Evolutionary conservation across 2,797 vertebrate genomes (phyloP).

Genomic region (Peromyscus melanophrys): DNA sequence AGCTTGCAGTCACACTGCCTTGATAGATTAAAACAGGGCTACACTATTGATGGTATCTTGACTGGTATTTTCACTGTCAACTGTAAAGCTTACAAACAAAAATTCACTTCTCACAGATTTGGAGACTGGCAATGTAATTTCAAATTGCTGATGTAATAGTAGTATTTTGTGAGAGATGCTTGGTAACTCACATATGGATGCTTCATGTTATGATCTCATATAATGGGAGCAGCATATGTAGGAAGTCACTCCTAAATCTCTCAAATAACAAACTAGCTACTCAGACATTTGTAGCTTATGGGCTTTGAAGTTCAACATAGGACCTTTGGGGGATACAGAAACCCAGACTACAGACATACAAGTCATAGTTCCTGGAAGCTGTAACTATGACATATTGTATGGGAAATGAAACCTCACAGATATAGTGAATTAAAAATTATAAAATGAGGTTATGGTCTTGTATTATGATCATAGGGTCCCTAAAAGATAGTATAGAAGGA

Average conservation of each 20-base stretch:
- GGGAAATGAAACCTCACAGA: not conserved
- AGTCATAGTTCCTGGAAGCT: not conserved
- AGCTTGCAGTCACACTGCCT: not conserved
- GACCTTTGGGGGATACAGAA: not conserved
- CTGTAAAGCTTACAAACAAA: not conserved
- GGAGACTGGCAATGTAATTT: not conserved
- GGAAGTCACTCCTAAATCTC: not conserved
- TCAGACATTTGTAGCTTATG: not conserved
- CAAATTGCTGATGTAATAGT: not conserved
- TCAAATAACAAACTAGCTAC: too few relatives aligned
- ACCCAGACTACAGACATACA: not conserved
- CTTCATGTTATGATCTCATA: not conserved
- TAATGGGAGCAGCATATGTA: not conserved
- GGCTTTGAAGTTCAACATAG: not conserved
- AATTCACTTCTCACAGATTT: not conserved
- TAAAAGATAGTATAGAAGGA: not conserved
- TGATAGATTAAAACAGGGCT: not conserved
- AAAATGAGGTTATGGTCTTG: not conserved
- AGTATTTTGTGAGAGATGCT: not conserved
- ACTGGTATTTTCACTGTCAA: not conserved
- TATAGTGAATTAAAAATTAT: not conserved
- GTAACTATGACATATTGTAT: not conserved
- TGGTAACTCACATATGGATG: not conserved
- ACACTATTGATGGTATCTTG: not conserved
- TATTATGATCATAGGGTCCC: not conserved